phyloP scores from a whole-genome alignment of 2,888 invertebrate genomes.

The Anticlea derivata region DNA sequence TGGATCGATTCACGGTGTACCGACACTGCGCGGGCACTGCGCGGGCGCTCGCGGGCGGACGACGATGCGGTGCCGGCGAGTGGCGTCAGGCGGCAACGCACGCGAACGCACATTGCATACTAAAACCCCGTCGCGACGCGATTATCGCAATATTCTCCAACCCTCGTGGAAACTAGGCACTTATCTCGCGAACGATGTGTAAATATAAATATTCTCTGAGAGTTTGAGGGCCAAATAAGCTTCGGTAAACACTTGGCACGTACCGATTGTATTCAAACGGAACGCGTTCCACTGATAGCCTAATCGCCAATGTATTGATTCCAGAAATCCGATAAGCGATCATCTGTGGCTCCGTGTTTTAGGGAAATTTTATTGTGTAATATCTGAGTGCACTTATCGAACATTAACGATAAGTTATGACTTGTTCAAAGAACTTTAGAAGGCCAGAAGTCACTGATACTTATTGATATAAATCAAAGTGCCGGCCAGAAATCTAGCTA shows the following conservation, averaged over 20 bases:
- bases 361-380: no score
- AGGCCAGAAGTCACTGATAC: slow-evolving; percentile 26
- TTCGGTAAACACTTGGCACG: slow-evolving; percentile 38
- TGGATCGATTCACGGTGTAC: slow-evolving; percentile 50
- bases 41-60: slow-evolving; percentile 41
- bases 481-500: slow-evolving; percentile 41
- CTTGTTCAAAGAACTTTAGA: slow-evolving; percentile 26
- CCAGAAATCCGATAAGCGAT: slow-evolving; percentile 54
- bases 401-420: slow-evolving; percentile 16
- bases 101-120: slow-evolving; percentile 79
- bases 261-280: slow-evolving; percentile 59
- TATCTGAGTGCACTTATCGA: no score
- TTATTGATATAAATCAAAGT: slow-evolving; percentile 36
- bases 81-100: slow-evolving; percentile 73
- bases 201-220: slow-evolving; percentile 45
- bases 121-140: slow-evolving; percentile 68
- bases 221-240: slow-evolving; percentile 62
- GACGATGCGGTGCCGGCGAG: slow-evolving; percentile 44
- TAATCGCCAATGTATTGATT: slow-evolving; percentile 57
- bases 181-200: slow-evolving; percentile 66
- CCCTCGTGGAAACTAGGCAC: slow-evolving; percentile 44
- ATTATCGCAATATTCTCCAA: slow-evolving; percentile 67
- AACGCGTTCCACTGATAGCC: slow-evolving; percentile 53
- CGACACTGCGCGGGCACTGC: slow-evolving; percentile 50
- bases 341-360: slow-evolving; percentile 26